These are phyloP conservation scores for Barbus barbus DNA, from an alignment of 2,113 vertebrate genomes.

Conservation along the genomic window DNA sequence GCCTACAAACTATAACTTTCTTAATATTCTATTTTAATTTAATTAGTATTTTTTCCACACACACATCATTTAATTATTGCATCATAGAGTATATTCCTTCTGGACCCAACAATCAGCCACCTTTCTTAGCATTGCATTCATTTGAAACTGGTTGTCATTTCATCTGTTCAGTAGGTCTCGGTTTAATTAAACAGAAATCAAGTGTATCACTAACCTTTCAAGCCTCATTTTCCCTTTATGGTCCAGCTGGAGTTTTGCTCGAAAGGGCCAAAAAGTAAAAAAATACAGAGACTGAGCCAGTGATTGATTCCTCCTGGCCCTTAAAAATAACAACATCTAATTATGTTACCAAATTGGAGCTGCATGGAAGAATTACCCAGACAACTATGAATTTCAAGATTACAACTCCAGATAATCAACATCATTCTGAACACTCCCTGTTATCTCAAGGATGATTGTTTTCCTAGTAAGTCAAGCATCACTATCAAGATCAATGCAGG, in stretches of 20 bases:
- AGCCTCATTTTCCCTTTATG: constrained; percentile 14
- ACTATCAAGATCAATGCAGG: constrained; percentile 10
- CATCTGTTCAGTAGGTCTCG: background rate
- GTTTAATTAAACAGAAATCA: background rate
- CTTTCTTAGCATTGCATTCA: background rate
- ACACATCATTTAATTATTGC: background rate
- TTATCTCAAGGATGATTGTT: constrained; percentile 32
- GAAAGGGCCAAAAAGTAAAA: background rate
- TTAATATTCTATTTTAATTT: too few species aligned
- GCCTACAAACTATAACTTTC: too few species aligned
- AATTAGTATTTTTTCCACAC: too few species aligned
- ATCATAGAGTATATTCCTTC: background rate
- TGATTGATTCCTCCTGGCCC: constrained; percentile 36
- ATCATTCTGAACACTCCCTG: background rate
- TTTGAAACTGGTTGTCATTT: background rate
- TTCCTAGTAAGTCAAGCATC: constrained; percentile 19
- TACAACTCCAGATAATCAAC: constrained; percentile 21
- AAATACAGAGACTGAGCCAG: background rate
- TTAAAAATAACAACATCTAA: constrained; percentile 33
- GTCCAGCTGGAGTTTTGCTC: constrained; percentile 13
- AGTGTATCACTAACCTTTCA: background rate
- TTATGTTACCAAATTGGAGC: constrained; percentile 30
- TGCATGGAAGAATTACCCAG: constrained; percentile 35
- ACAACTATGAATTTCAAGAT: constrained; percentile 29
- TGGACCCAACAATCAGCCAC: background rate